Base-by-base conservation (phyloP, 2,888 invertebrate species). In the Yponomeuta sedellus region DNA sequence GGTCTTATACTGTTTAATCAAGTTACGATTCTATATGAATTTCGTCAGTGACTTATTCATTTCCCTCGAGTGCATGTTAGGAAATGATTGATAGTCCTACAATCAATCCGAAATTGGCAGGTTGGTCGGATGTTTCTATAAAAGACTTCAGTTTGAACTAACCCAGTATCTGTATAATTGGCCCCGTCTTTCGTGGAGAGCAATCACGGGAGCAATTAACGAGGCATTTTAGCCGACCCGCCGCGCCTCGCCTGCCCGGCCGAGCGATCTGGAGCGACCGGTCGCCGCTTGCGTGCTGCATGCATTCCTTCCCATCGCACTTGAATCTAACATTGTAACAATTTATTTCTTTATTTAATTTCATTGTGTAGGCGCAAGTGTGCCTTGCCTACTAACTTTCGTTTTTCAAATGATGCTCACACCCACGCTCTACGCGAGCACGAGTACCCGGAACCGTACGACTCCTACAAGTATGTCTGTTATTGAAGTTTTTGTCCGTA, bases 251-350 rank as follows among this genome's bases (percentile, higher is more conserved):
- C 19, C 44, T 16, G 44, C 44, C 16, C 1, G 44, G 34, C 34
- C 34, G 59, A 59, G 25, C 20, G 25, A 59, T 59, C 59, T 58
- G 58, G 59, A 59, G 59, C 59, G 59, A 59, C 59, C 59, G 59
- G 59, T 59, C 25, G 20, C 20, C 22, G 59, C 25, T 59, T 52
- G 34, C 61, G 61, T 61, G 61, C 28, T 34, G 25, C 61, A 8
- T 34, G 61, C 61, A 61, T 61, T 61, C 61, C 61, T 6, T 61
- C 1, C 28, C 61, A 61, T 20, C 25, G 34, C 61, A 28, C 61
- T 25, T 28, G 22, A 12, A 61, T 34, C 25, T 61, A 52, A 61
- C 34, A 61, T 34, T 25, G 12, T 59, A 52, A 52, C 44, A 52
- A 52, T 52, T 52, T 52, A 52, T 52, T 52, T 12, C 34, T 34